Evolutionary conservation across 2,888 invertebrate genomes (phyloP), one percentile per base, ranked within the genome.

Genomic region (Drosophila histrio): DNA sequence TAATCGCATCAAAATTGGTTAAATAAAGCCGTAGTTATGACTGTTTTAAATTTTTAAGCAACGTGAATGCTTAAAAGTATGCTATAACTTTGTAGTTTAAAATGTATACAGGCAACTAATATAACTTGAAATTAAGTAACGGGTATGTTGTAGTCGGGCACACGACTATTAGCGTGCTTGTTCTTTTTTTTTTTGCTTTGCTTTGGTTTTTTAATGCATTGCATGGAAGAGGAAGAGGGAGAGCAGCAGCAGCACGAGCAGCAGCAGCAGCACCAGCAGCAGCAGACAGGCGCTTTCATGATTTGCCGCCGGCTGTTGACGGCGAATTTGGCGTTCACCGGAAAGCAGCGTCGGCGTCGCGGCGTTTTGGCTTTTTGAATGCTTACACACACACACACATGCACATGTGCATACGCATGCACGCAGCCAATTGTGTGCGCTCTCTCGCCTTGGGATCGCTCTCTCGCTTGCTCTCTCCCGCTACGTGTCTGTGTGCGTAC

Each of bases 271-370:
- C 39, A 32, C 43, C n/a, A 26, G 36, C 41, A 39, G 57, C 66
- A 57, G 36, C 52, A 52, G 28, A 52, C 50, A 70, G 72, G 58
- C 76, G 80, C 87, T 84, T 84, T 84, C 74, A 84, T 85, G 83
- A 84, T 85, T 85, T 87, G 84, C 84, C 84, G 84, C 77, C 82
- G 75, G 81, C 81, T 64, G 56, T 56, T 60, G 64, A 54, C 75
- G 64, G 70, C 77, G 70, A 74, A 77, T 77, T 68, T 74, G 76
- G 63, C 80, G 66, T 69, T 73, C 70, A 76, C 79, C 77, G 85
- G 76, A 84, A 87, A 82, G 79, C 79, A 76, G 77, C 74, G 57
- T 56, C 53, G 62, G 50, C 71, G 66, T 41, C 66, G 66, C 59
- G 32, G 41, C 66, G 62, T 70, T 77, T 68, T 65, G 61, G 77